Conservation (phyloP, 2,888 invertebrate genomes). For the Habrosyne pyritoides region DNA sequence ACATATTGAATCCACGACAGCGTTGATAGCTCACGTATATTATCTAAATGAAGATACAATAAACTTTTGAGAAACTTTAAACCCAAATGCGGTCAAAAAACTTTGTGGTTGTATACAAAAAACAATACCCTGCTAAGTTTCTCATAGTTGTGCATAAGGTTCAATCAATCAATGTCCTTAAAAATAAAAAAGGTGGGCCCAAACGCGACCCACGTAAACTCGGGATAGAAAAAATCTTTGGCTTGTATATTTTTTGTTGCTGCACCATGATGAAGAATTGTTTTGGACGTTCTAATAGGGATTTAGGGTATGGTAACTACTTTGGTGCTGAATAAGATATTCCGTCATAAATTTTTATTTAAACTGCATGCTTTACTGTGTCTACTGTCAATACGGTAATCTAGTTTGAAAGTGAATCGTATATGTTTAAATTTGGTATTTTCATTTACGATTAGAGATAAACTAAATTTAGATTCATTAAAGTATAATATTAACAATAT, state of each 20-base stretch:
- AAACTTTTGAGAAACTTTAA: constrained; percentile 60
- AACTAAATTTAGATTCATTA: neutral
- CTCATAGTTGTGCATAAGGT: constrained; percentile 77
- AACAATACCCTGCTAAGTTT: constrained; percentile 72
- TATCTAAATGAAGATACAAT: constrained; percentile 78
- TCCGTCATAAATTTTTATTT: constrained; percentile 17
- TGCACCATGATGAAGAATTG: constrained; percentile 59
- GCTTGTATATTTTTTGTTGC: constrained; percentile 68
- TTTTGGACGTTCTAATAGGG: constrained; percentile 65
- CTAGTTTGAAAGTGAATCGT: neutral
- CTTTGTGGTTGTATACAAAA: constrained; percentile 51
- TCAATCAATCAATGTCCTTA: constrained; percentile 82
- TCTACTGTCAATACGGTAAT: neutral
- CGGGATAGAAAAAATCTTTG: constrained; percentile 65
- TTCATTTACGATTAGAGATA: no score
- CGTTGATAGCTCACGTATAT: constrained; percentile 44
- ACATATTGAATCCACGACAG: constrained; percentile 21
- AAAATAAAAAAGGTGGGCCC: constrained; percentile 73
- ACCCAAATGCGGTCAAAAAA: constrained; percentile 49
- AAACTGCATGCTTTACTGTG: neutral
- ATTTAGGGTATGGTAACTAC: constrained; percentile 48
- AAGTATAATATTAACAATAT: no score
- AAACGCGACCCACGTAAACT: constrained; percentile 79
- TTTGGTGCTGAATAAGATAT: constrained; percentile 42
- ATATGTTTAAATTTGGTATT: neutral